Conservation (phyloP, 2,113 vertebrate species). For the Anhinga rufa region DNA sequence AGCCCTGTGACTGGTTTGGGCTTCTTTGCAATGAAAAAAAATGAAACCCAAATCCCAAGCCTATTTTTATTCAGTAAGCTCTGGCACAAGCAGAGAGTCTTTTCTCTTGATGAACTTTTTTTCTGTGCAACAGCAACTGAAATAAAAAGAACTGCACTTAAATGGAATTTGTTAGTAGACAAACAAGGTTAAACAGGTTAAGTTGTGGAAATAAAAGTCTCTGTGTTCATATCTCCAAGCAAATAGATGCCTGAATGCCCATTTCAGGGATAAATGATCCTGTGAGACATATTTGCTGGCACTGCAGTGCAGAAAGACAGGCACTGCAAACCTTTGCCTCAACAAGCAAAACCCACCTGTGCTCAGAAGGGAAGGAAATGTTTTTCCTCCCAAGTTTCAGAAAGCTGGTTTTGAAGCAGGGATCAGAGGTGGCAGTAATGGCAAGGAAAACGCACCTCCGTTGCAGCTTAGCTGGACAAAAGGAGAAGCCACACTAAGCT, state of each 20-base stretch:
- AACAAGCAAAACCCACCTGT: not conserved
- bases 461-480: not conserved
- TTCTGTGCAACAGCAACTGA: not conserved
- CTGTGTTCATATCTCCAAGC: not conserved
- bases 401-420: not conserved
- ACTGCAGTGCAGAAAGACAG: not conserved
- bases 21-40: not conserved
- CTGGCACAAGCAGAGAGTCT: not conserved
- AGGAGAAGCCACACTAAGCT: not conserved
- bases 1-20: too few relatives aligned
- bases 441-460: not conserved
- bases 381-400: not conserved
- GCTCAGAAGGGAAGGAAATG: not conserved
- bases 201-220: not conserved
- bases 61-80: not conserved
- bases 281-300: not conserved
- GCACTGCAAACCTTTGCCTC: not conserved
- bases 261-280: not conserved
- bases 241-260: not conserved
- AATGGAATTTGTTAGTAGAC: not conserved
- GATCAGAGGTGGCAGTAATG: not conserved
- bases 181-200: constrained; percentile 25
- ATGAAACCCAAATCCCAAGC: not conserved
- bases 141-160: constrained; percentile 9
- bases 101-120: not conserved